Base-by-base conservation (phyloP, 2,888 invertebrate genomes). In the Caradrina clavipalpis region DNA sequence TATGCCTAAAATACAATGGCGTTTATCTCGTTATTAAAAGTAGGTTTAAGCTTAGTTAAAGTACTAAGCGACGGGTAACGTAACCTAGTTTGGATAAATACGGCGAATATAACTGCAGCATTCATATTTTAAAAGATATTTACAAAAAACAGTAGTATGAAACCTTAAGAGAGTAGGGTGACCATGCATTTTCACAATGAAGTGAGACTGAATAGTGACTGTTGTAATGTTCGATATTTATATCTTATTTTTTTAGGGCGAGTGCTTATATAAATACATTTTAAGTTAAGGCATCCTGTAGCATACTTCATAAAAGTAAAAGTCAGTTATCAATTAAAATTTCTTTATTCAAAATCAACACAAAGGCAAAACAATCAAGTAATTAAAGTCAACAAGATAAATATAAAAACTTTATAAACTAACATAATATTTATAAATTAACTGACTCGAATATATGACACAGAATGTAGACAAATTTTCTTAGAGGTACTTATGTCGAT, bases 271-370 rank as follows among this genome's bases (percentile, higher is more conserved):
- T 47, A 47, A 47, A 47, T 47, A 47, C 47, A 47, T 47, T 47
- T 47, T 47, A 47, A 47, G 47, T 51, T 19, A 22, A 13, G n/a
- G 19, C 57, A 42, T 11, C 50, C 26, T 17, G 49, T 39, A 51
- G 21, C 49, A 47, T 26, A 39, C 60, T 53, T 21, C 57, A 21
- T 26, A 26, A 26, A 26, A 55, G 55, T 31, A 47, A 47, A 47
- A 47, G 47, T 47, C 47, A 47, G 47, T 47, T 47, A 47, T 47
- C 47, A 8, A 35, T 35, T 35, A 51, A 51, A 51, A 51, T 21
- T 56, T 56, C 39, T 56, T 39, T 56, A 39, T 56, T 56, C 19
- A 56, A 21, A 61, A 61, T 61, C 39, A 51, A 51, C 61, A 51
- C 61, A 39, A 19, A 19, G 53, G 39, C 39, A 56, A 56, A 56